A percentile compares a stretch with the other conserved stretches of the same genome.
phyloP scores from a whole-genome alignment of 1,140 invertebrate genomes.

The Amphibalanus amphitrite region DNA sequence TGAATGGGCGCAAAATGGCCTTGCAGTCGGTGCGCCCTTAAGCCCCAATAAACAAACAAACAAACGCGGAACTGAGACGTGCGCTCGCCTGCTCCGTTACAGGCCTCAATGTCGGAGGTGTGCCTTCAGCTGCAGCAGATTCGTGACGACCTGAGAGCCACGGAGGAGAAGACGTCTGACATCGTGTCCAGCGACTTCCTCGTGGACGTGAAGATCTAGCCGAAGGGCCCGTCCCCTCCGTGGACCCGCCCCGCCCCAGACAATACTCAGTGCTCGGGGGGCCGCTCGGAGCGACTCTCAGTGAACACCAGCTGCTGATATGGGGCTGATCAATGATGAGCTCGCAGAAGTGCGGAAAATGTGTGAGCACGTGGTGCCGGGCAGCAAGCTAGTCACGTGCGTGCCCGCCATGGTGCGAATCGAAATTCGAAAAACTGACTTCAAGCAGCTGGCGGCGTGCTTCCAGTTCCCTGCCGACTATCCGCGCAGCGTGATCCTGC shows the following conservation, averaged over 20 bases:
- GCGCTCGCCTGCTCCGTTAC: background rate
- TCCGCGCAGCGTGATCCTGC: slow-evolving; percentile 34
- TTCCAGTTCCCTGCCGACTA: slow-evolving; percentile 47
- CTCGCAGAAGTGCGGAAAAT: slow-evolving; percentile 41
- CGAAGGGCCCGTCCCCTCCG: no score
- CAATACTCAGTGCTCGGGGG: background rate
- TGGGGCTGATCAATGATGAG: slow-evolving; percentile 46
- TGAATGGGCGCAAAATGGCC: no score
- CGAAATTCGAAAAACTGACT: slow-evolving; percentile 42
- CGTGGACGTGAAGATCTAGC: background rate
- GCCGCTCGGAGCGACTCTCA: background rate
- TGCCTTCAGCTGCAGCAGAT: background rate
- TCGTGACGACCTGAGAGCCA: background rate
- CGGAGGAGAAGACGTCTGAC: background rate
- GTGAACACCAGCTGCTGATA: slow-evolving; percentile 18
- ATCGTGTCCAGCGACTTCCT: background rate
- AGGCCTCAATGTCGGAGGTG: background rate
- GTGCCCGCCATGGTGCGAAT: slow-evolving; percentile 42
- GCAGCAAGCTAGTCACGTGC: slow-evolving; percentile 45
- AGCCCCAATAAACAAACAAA: background rate
- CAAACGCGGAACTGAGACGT: no score
- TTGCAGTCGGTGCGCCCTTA: no score
- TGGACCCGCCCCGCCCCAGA: background rate
- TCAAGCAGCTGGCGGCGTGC: slow-evolving; percentile 42
- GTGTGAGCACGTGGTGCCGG: slow-evolving; percentile 39